Percentiles rank a stretch among this genome's conserved stretches.
Conservation (phyloP, 2,888 invertebrate genomes). For the Phragmatobia fuliginosa region DNA sequence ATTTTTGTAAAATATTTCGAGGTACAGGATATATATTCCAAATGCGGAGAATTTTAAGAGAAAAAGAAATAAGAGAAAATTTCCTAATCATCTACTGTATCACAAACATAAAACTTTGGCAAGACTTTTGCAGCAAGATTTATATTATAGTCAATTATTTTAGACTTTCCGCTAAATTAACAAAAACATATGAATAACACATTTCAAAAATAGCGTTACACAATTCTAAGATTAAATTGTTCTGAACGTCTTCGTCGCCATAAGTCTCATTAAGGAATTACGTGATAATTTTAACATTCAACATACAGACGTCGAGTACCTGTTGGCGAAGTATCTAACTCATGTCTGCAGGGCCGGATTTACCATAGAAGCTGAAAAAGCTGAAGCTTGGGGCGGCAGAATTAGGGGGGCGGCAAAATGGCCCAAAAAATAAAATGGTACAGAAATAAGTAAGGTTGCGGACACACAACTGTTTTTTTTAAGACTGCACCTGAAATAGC, state of each 20-base stretch:
- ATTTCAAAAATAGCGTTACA: conserved; percentile 1
- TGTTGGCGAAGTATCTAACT: conserved; percentile 4
- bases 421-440: too few relatives aligned
- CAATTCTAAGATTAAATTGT: conserved; percentile 3
- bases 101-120: background rate
- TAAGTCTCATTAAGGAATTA: conserved; percentile 5
- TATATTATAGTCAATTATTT: background rate
- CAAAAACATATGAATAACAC: background rate
- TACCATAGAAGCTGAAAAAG: too few relatives aligned
- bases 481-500: too few relatives aligned
- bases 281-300: conserved; percentile 5
- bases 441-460: too few relatives aligned
- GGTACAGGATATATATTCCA: too few relatives aligned
- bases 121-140: background rate
- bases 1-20: too few relatives aligned
- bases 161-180: background rate
- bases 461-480: too few relatives aligned
- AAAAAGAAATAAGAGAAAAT: background rate
- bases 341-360: too few relatives aligned
- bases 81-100: background rate
- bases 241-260: background rate
- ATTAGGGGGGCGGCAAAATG: too few relatives aligned
- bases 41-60: too few relatives aligned
- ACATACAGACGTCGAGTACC: background rate
- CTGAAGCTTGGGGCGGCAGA: too few relatives aligned